Evolutionary conservation across 1,140 invertebrate species (phyloP), one percentile per base, ranked within the genome.

Genomic region (Brachionus angularis): DNA sequence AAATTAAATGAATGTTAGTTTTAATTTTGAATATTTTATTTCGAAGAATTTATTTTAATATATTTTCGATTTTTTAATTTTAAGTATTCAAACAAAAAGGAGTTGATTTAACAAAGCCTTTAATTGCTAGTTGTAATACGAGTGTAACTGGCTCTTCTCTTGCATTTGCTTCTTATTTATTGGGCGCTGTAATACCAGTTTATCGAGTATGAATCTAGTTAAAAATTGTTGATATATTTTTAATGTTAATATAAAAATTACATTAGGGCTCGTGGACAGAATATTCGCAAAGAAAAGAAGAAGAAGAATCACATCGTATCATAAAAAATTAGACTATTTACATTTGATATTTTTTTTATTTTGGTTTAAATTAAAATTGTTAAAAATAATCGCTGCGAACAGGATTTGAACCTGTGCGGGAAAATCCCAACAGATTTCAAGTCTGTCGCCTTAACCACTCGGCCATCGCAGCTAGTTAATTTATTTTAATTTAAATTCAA

Each of bases 371-470:
- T 34, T 31, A 36, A n/a, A n/a, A n/a, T n/a, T n/a, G n/a, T n/a
- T n/a, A 36, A 39, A 55, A 55, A 55, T 33, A 55, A 33, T 55
- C 52, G 52, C 52, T 55, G 52, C 52, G 52, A 55, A 55, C 52
- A 55, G 52, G 52, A 55, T 55, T 55, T 55, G 52, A 55, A 55
- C 27, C 52, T 55, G 27, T 55, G 29, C 52, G 52, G 29, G 29
- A 55, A 55, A 33, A 55, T 33, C 52, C 52, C 52, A 31, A 33
- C 52, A 55, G 52, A 55, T 55, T 55, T 55, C 29, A 55, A 55
- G 52, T 55, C 52, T 55, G 52, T 55, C 52, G 52, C 52, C 52
- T 55, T 55, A 55, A 55, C 52, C 52, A 55, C 52, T 55, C 52
- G 52, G 52, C 52, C 52, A 55, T 55, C 52, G 52, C 52, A 55